phyloP scores from a whole-genome alignment of 2,797 vertebrate species.

The Pitangus sulphuratus region DNA sequence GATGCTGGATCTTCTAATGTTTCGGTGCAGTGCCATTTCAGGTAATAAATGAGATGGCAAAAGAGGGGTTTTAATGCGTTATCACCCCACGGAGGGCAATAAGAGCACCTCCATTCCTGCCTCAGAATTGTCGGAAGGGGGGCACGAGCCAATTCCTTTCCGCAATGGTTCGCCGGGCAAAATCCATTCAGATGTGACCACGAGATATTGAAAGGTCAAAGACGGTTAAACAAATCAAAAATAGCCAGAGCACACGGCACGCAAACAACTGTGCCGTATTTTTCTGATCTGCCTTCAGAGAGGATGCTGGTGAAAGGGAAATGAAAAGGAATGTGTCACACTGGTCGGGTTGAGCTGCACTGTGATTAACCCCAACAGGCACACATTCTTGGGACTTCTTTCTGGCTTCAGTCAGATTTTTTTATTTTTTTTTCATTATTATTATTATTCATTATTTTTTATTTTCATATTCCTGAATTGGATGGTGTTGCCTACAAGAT shows the following conservation, averaged over 20 bases:
- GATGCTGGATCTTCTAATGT: conserved; percentile 65
- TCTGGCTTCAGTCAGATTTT: not conserved
- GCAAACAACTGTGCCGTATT: not conserved
- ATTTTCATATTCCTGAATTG: not conserved
- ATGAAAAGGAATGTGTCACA: not conserved
- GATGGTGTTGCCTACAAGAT: not conserved
- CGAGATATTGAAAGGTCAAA: not conserved
- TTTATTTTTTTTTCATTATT: not conserved
- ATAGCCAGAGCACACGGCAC: not conserved
- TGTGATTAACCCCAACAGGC: not conserved
- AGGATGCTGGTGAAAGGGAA: not conserved
- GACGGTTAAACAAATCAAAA: conserved; percentile 1
- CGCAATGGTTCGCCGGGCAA: not conserved
- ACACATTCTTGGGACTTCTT: not conserved
- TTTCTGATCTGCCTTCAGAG: not conserved
- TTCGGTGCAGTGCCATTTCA: conserved; percentile 60
- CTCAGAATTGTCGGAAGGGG: not conserved
- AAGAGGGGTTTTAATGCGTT: conserved; percentile 57
- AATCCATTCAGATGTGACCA: not conserved
- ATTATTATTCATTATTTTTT: not conserved
- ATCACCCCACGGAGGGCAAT: conserved; percentile 9
- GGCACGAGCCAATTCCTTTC: not conserved
- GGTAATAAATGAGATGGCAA: conserved; percentile 67
- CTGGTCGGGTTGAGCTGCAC: not conserved
- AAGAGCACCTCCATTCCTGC: not conserved